Evolutionary conservation across 2,888 invertebrate genomes (phyloP).

Genomic region (Hypselothyrea guttata): DNA sequence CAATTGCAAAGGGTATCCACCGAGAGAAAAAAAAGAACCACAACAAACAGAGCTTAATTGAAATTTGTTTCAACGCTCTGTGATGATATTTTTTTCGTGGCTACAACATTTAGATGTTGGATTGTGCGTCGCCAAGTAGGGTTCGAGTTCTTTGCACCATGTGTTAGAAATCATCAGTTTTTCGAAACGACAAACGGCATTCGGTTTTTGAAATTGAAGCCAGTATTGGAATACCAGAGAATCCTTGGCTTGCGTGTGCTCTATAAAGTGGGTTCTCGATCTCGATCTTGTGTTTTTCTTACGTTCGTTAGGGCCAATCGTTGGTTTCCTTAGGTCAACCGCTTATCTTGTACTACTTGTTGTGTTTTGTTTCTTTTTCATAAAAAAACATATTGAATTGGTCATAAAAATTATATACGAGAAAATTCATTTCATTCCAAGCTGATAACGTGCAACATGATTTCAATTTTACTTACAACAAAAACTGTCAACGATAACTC

Average conservation of each 20-base stretch:
- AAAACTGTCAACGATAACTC: too few relatives aligned
- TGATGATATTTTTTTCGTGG: slow-evolving; percentile 36
- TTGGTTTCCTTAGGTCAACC: background rate
- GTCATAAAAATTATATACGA: slow-evolving; percentile 47
- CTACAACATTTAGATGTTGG: slow-evolving; percentile 48
- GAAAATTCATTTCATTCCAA: slow-evolving; percentile 30
- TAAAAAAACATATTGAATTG: too few relatives aligned
- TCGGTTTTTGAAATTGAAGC: too few relatives aligned
- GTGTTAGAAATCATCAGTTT: slow-evolving; percentile 22
- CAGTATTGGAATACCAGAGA: too few relatives aligned
- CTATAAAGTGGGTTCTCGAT: too few relatives aligned
- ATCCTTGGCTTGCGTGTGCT: too few relatives aligned
- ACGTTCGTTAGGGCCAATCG: too few relatives aligned
- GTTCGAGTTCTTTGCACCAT: slow-evolving; percentile 26
- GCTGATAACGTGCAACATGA: slow-evolving; percentile 34
- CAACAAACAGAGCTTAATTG: slow-evolving; percentile 54
- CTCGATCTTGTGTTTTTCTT: too few relatives aligned
- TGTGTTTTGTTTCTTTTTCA: slow-evolving; percentile 14
- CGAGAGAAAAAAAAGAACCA: slow-evolving; percentile 8
- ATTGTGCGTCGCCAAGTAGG: slow-evolving; percentile 44
- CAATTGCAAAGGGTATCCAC: slow-evolving; percentile 4
- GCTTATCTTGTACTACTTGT: background rate
- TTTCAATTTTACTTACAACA: slow-evolving; percentile 24
- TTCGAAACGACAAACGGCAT: background rate
- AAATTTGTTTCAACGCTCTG: slow-evolving; percentile 41